These are phyloP conservation scores for Aepyceros melampus DNA, from an alignment of 2,113 vertebrate genomes.

Conservation along the genomic window DNA sequence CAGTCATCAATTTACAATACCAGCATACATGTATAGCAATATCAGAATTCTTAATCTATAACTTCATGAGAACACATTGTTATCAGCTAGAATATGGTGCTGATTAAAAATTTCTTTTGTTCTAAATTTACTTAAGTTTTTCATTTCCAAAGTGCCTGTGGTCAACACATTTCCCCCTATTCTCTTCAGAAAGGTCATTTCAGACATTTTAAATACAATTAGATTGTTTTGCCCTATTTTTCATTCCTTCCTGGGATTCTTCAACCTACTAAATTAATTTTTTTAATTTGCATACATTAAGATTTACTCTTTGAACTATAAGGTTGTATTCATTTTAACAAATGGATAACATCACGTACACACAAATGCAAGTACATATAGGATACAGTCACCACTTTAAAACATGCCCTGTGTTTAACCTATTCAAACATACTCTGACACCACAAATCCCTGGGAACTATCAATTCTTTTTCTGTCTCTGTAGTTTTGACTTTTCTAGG, in stretches of 20 bases:
- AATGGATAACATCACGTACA: neutral
- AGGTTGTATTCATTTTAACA: neutral
- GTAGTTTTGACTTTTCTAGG: neutral
- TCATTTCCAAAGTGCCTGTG: neutral
- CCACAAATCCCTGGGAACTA: neutral
- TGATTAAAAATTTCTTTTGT: neutral
- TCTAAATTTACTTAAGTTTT: neutral
- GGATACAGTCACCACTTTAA: neutral
- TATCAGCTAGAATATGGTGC: neutral
- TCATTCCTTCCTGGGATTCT: neutral
- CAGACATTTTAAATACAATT: neutral
- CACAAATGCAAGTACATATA: neutral
- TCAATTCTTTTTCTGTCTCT: neutral
- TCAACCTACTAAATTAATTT: neutral
- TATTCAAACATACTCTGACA: neutral
- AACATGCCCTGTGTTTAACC: neutral
- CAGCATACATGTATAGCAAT: neutral
- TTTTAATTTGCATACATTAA: neutral
- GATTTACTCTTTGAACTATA: neutral
- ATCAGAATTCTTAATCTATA: neutral
- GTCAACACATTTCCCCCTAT: neutral
- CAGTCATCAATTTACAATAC: neutral
- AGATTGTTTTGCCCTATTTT: neutral
- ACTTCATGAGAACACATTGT: neutral
- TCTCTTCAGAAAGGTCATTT: neutral